Base-by-base conservation (phyloP, 2,888 invertebrate genomes). In the Lasiommata megera region DNA sequence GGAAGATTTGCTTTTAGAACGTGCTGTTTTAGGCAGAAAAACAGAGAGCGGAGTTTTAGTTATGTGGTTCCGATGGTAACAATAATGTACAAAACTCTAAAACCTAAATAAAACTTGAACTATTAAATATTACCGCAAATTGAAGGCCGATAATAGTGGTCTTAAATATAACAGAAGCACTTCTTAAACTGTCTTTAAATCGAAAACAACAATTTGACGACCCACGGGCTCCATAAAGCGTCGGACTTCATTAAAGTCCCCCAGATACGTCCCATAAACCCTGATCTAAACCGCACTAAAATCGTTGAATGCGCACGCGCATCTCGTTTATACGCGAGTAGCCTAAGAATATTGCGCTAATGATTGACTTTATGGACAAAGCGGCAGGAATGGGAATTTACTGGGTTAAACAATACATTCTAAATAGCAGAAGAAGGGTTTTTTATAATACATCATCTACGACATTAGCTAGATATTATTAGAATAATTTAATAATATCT, bases 231-330 rank as follows among this genome's bases (percentile, higher is more conserved):
- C 58, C 18, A 55, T 61, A 58, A 58, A 61, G 48, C 36, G 52
- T 46, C 37, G 55, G 58, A 31, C 61, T 61, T 58, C 61, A 61
- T 61, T 61, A 58, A 59, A 61, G 28, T 48, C 56, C 44, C 55
- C 58, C 56, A 53, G 62, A 56, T 65, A 63, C 63, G 55, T 50
- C 58, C 63, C 51, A 56, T 71, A 65, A 71, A 73, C 66, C 63
- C 60, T 55, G 66, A 56, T 66, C 63, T 70, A 70, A 68, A 69
- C 67, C 68, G 64, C 67, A 66, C 68, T 73, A 61, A 54, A 61
- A 57, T 48, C 59, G 53, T 36, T 48, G 51, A 51, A 34, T 64
- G 72, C 65, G 70, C 67, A 65, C 62, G 67, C 69, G 69, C 67
- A 67, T 56, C 64, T 66, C 66, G 64, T 67, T 55, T 61, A 67